These are phyloP conservation scores for Scaptodrosophila lebanonensis DNA, from an alignment of 1,140 invertebrate species.

Conservation along the genomic window DNA sequence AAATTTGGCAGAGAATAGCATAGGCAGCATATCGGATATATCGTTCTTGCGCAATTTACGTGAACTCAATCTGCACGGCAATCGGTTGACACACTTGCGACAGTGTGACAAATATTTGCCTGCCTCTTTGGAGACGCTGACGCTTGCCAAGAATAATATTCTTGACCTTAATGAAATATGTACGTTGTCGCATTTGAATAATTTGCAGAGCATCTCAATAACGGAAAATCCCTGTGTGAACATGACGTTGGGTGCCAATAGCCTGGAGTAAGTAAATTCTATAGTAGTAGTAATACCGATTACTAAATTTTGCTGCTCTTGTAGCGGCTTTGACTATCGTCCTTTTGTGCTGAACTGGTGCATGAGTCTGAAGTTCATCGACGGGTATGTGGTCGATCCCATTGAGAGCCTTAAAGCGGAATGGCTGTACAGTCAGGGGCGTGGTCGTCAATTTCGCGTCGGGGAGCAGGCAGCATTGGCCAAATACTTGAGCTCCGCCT, in stretches of 20 bases:
- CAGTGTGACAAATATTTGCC: conserved; percentile 91
- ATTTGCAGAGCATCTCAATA: conserved; percentile 88
- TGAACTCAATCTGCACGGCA: conserved; percentile 91
- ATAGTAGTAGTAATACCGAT: not conserved
- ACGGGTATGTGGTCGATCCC: conserved; percentile 91
- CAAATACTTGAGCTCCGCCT: conserved; percentile 88
- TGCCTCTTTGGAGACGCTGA: conserved; percentile 84
- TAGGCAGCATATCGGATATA: conserved; percentile 89
- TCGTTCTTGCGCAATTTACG: conserved; percentile 83
- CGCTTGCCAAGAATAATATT: conserved; percentile 90
- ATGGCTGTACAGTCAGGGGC: conserved; percentile 95
- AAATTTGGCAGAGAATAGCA: conserved; percentile 93
- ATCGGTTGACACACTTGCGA: conserved; percentile 88
- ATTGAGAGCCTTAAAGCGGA: conserved; percentile 95
- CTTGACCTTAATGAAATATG: conserved; percentile 92
- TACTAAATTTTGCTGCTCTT: not conserved
- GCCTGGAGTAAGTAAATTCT: conserved; percentile 50
- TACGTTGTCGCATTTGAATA: conserved; percentile 85
- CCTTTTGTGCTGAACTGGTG: conserved; percentile 96
- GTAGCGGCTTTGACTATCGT: conserved; percentile 92
- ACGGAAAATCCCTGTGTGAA: conserved; percentile 88
- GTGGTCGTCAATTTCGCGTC: conserved; percentile 89
- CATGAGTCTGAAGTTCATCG: conserved; percentile 89
- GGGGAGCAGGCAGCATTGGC: conserved; percentile 90
- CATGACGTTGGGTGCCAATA: conserved; percentile 59